phyloP scores from a whole-genome alignment of 37 sponge, comb jelly and placozoan genomes.

The Diacarnus erythraeanus region DNA sequence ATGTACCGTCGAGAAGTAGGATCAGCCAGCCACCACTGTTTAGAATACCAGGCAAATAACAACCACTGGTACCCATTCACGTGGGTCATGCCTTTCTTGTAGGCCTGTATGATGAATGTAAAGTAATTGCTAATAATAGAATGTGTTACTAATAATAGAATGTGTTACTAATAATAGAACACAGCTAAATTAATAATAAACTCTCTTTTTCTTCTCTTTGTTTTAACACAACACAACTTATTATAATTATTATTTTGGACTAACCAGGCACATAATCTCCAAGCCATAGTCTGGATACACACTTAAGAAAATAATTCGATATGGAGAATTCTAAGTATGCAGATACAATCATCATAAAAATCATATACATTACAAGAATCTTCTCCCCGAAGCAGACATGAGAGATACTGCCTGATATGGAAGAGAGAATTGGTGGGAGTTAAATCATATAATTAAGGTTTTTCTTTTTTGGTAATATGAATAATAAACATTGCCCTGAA shows the following conservation, averaged over 20 bases:
- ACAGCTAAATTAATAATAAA: neutral
- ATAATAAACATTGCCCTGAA: no score
- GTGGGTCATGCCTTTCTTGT: constrained; percentile 39
- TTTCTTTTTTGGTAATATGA: no score
- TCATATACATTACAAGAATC: no score
- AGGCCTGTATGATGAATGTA: constrained; percentile 27
- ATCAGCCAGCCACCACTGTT: constrained; percentile 38
- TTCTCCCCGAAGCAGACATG: no score
- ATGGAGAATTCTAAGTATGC: constrained; percentile 46
- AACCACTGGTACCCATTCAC: constrained; percentile 55
- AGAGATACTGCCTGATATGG: no score
- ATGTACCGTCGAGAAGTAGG: constrained; percentile 1
- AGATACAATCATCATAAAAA: constrained; percentile 2
- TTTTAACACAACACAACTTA: no score
- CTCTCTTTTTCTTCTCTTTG: no score
- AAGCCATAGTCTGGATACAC: constrained; percentile 33
- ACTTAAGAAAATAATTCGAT: constrained; percentile 63
- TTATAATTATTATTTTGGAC: neutral
- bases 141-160: neutral
- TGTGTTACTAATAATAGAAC: neutral
- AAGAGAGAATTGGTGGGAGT: no score
- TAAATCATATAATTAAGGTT: no score
- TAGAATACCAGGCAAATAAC: constrained; percentile 50
- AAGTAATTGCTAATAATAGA: neutral
- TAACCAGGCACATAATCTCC: constrained; percentile 67